Evolutionary conservation across 2,888 invertebrate species (phyloP).

Genomic region (Rapana venosa): DNA sequence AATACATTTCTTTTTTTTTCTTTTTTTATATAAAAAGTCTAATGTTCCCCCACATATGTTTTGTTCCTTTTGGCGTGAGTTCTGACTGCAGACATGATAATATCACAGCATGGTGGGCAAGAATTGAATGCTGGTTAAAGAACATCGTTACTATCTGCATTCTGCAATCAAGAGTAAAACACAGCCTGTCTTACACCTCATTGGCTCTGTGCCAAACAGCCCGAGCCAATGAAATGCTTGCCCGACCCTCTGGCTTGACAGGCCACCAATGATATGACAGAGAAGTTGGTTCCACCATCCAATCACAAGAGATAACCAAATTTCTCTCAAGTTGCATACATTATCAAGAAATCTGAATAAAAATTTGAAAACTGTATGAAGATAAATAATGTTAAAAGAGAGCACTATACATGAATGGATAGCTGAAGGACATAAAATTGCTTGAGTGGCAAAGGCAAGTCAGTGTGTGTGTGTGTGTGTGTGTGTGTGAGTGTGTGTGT

Average conservation of each 20-base stretch:
- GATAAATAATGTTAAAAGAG: background rate
- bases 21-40: background rate
- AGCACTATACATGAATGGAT: background rate
- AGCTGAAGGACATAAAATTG: background rate
- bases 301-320: background rate
- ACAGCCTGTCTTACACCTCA: background rate
- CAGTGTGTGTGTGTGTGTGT: background rate
- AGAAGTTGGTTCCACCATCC: background rate
- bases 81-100: background rate
- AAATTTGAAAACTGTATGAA: background rate
- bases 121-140: slow-evolving; percentile 21
- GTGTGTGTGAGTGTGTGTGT: slow-evolving; percentile 15
- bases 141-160: background rate
- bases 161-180: background rate
- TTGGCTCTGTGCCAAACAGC: background rate
- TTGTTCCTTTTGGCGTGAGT: slow-evolving; percentile 24
- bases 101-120: background rate
- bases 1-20: background rate
- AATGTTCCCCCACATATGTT: background rate
- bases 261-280: slow-evolving; percentile 27
- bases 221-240: slow-evolving; percentile 12
- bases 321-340: background rate
- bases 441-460: background rate
- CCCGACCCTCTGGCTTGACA: background rate
- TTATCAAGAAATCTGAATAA: background rate